Percentiles rank a stretch among this genome's conserved stretches.
Evolutionary conservation across 2,113 vertebrate species (phyloP).

Genomic region (Falcunculus frontatus): DNA sequence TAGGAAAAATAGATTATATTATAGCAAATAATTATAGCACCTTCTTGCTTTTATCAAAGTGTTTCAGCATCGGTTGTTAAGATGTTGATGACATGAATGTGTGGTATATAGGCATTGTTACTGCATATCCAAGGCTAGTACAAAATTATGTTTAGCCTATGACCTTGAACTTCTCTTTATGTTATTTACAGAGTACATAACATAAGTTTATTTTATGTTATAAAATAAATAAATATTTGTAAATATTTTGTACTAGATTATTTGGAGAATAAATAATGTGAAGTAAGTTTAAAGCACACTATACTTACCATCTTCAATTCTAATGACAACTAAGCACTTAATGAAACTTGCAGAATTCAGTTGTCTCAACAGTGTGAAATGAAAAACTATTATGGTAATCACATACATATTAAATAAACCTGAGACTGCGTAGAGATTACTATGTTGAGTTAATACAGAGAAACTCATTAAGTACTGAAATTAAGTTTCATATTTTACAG

Average conservation of each 20-base stretch:
- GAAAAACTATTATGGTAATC: not conserved
- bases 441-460: not conserved
- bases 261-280: not conserved
- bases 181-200: not conserved
- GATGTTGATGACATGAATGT: not conserved
- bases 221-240: not conserved
- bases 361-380: not conserved
- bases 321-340: not conserved
- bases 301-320: not conserved
- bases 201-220: not conserved
- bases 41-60: not conserved
- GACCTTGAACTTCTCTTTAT: not conserved
- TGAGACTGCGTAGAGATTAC: not conserved
- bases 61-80: fast-evolving
- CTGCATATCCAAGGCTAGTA: not conserved
- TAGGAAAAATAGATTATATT: too few species aligned
- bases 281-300: not conserved
- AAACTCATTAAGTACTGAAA: not conserved
- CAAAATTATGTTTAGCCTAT: not conserved
- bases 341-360: not conserved
- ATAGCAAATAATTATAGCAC: not conserved
- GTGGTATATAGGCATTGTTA: not conserved
- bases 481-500: not conserved
- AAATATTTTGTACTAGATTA: not conserved
- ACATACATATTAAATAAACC: not conserved